These are phyloP conservation scores for Sanderia malayensis DNA, from an alignment of 30 jellyfish, hydroid and myxozoan genomes.

Conservation along the genomic window DNA sequence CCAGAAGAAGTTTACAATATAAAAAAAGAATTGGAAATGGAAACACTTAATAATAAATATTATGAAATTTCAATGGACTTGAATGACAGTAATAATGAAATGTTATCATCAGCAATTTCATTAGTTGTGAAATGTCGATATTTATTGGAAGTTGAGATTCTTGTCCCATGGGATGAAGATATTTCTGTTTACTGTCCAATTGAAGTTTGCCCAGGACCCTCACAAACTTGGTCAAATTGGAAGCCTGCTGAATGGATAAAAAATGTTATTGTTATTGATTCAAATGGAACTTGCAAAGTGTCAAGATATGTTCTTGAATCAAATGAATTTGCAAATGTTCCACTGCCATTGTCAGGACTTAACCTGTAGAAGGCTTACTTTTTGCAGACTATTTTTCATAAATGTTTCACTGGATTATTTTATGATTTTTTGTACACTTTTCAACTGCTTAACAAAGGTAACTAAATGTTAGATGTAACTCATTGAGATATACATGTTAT, in stretches of 20 bases:
- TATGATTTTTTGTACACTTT: too few species aligned
- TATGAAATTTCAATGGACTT: slow-evolving; percentile 8
- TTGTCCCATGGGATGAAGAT: slow-evolving; percentile 39
- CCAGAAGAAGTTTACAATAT: neutral
- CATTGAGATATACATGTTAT: neutral
- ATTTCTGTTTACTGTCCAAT: slow-evolving; percentile 24
- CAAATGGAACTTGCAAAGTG: slow-evolving; percentile 19
- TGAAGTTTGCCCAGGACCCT: slow-evolving; percentile 27
- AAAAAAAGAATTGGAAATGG: slow-evolving; percentile 34
- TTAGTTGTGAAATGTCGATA: slow-evolving; percentile 34
- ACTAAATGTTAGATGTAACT: too few species aligned
- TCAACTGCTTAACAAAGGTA: too few species aligned
- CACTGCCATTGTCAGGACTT: slow-evolving; percentile 42
- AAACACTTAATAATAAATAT: neutral
- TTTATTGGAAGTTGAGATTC: slow-evolving; percentile 31
- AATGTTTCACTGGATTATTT: too few species aligned
- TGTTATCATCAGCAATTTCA: slow-evolving; percentile 21
- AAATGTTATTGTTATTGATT: neutral
- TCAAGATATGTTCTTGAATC: slow-evolving; percentile 37
- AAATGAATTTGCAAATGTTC: slow-evolving; percentile 29
- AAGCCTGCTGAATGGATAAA: slow-evolving; percentile 52
- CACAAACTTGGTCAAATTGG: slow-evolving; percentile 36
- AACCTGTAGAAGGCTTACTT: too few species aligned
- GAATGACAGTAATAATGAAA: slow-evolving; percentile 1
- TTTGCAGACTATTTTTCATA: too few species aligned